Evolutionary conservation across 2,113 vertebrate species (phyloP).

Genomic region (Nasalis larvatus): DNA sequence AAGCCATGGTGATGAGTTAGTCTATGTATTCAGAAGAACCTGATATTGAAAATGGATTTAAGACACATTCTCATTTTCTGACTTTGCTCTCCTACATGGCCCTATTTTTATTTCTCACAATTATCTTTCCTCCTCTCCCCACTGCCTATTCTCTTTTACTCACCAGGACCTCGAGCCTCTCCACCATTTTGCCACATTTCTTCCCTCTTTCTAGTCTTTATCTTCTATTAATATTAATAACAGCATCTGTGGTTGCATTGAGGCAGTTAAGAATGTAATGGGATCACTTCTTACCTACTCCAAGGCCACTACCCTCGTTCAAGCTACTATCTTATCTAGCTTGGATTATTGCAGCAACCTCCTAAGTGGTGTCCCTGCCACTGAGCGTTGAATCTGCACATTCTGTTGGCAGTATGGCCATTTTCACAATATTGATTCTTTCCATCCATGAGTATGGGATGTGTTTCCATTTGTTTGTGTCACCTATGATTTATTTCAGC

Average conservation of each 20-base stretch:
- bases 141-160: neutral
- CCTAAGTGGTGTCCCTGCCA: neutral
- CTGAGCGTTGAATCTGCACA: too few relatives aligned
- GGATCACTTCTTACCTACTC: neutral
- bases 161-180: neutral
- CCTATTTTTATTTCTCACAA: neutral
- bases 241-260: neutral
- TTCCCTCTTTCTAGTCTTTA: neutral
- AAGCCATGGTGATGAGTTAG: neutral
- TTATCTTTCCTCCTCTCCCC: neutral
- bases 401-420: too few relatives aligned
- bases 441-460: too few relatives aligned
- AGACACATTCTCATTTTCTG: neutral
- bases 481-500: too few relatives aligned
- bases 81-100: neutral
- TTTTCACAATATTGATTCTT: too few relatives aligned
- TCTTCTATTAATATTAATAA: neutral
- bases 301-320: neutral
- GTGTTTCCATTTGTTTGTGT: too few relatives aligned
- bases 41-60: neutral
- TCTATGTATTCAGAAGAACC: neutral
- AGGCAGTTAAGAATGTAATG: neutral
- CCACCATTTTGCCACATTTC: neutral
- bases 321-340: neutral
- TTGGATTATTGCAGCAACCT: neutral